Evolutionary conservation across 2,888 invertebrate genomes (phyloP), one percentile per base, ranked within the genome.

Genomic region (Sisyra nigra): DNA sequence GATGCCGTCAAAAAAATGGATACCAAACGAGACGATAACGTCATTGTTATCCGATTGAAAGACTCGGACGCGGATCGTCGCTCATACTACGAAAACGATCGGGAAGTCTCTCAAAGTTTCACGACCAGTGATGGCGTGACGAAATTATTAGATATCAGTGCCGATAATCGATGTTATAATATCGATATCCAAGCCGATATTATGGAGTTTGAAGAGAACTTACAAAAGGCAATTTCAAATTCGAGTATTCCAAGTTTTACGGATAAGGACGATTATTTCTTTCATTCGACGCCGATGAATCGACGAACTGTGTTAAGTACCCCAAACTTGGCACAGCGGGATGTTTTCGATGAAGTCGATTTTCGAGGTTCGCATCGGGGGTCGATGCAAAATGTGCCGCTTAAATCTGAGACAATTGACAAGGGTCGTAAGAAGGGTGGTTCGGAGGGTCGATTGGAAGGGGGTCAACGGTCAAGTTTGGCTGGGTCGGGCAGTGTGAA

Each of bases 381-480:
- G 44, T 69, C 76, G 2, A 72, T 73, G 44, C 74, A 74, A 47
- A 68, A 76, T 40, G 65, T 73, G 30, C 72, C 74, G n/a, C 65
- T 72, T 52, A 69, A 71, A 49, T 64, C 62, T 44, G 54, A 55
- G 19, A 57, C 59, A n/a, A 59, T 59, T 44, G 56, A 58, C 3
- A 60, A 59, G 39, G 58, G 59, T 3, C 50, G 61, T 46, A 61
- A 59, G 3, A 60, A 60, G 40, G 58, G 60, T 2, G 60, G 59
- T 43, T 50, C 51, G 17, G 60, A 59, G 10, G 60, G 61, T 3
- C 59, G 54, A 45, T 38, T 31, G 29, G 14, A 30, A n/a, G 37
- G 38, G 3, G 43, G 42, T 17, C 30, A 34, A 8, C 15, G 32
- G 15, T 18, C 18, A 2, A 43, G 43, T 38, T 31, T 43, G 30